These are phyloP conservation scores for Hirtodrosophila confusa DNA, from an alignment of 2,888 invertebrate species.

Conservation along the genomic window DNA sequence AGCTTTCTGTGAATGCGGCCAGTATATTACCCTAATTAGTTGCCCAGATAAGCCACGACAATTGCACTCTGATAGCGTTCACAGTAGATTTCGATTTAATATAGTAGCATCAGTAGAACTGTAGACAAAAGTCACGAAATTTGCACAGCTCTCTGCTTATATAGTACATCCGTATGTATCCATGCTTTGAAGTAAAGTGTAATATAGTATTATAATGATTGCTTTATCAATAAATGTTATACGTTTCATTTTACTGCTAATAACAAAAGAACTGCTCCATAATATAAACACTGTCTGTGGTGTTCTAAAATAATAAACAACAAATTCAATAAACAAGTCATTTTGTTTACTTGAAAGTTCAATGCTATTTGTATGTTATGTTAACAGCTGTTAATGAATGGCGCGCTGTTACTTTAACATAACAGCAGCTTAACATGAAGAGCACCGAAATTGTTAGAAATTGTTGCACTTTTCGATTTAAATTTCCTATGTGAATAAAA, in stretches of 20 bases:
- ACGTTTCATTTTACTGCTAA: not conserved
- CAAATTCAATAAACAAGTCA: too few species aligned
- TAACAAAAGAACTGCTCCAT: not conserved
- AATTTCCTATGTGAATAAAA: too few species aligned
- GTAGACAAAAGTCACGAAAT: not conserved
- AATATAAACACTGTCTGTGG: not conserved
- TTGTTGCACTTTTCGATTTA: too few species aligned
- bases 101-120: not conserved
- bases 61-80: slow-evolving; percentile 17
- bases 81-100: not conserved
- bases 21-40: slow-evolving; percentile 21
- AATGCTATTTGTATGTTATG: too few species aligned
- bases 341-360: too few species aligned
- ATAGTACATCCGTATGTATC: not conserved
- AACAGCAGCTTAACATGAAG: too few species aligned
- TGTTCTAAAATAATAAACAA: too few species aligned
- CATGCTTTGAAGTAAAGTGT: too few species aligned
- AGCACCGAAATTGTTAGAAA: too few species aligned
- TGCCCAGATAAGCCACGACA: slow-evolving; percentile 34
- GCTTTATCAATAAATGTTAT: slow-evolving; percentile 23
- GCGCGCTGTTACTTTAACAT: too few species aligned
- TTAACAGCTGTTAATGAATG: too few species aligned
- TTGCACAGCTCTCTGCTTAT: not conserved
- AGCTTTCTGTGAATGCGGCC: slow-evolving; percentile 4
- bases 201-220: slow-evolving; percentile 4